Conservation (phyloP, 2,797 vertebrate genomes). For the Phrynocephalus forsythii region DNA sequence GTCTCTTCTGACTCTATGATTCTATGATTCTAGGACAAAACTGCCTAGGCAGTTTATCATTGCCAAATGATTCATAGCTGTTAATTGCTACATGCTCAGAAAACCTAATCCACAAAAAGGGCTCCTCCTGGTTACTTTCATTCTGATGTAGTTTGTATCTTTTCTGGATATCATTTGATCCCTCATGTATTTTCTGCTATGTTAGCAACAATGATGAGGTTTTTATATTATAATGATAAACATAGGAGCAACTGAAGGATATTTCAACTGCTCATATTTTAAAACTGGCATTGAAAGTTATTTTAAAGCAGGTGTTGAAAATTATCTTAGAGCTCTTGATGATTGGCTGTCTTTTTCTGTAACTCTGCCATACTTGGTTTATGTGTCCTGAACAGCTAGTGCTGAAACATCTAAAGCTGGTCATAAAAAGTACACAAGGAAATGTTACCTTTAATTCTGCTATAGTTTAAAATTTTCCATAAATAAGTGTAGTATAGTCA, state of each 20-base stretch:
- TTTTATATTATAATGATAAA: no score
- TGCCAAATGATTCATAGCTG: no score
- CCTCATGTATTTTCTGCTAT: no score
- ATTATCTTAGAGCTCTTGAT: not conserved
- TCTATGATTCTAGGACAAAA: no score
- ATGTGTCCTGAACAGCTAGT: not conserved
- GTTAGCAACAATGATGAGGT: no score
- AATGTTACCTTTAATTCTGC: not conserved
- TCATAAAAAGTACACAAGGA: not conserved
- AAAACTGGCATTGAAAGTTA: not conserved
- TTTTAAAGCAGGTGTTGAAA: not conserved
- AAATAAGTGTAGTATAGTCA: fast-evolving
- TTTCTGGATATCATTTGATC: no score
- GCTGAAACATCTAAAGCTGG: not conserved
- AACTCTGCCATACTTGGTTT: not conserved
- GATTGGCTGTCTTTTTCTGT: not conserved
- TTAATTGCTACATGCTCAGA: no score
- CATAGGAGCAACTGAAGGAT: not conserved
- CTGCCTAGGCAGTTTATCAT: no score
- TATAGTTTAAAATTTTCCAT: slow-evolving; percentile 17
- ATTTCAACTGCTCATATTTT: not conserved
- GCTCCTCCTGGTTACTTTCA: no score
- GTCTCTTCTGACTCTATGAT: no score
- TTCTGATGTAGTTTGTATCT: no score
- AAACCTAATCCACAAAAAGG: no score